Conservation (phyloP, 2,888 invertebrate species). For the Stenotaenia linearis region DNA sequence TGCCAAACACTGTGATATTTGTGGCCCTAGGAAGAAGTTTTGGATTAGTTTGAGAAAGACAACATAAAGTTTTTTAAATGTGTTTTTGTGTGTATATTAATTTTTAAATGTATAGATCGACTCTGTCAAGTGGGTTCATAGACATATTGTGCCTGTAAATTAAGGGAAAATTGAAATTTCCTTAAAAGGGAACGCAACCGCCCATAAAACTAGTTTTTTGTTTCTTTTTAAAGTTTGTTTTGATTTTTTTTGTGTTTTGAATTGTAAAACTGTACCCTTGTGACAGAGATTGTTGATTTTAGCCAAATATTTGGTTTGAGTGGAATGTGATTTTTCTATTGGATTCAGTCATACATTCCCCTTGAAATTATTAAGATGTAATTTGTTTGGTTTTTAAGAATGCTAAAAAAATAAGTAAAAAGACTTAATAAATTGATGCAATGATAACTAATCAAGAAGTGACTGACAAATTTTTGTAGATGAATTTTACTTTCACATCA, state of each 20-base stretch:
- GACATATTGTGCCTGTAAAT: constrained; percentile 3
- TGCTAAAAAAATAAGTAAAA: background rate
- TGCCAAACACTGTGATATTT: constrained; percentile 9
- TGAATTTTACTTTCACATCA: background rate
- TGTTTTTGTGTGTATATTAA: background rate
- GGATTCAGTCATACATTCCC: background rate
- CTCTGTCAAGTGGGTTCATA: background rate
- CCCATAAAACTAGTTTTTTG: background rate
- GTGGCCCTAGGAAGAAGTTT: background rate
- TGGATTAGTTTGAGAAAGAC: background rate
- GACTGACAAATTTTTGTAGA: constrained; percentile 9
- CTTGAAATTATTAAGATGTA: background rate
- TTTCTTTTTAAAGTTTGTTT: no score
- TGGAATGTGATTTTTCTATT: background rate
- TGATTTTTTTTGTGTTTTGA: no score
- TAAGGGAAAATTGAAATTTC: background rate
- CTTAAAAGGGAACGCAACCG: background rate
- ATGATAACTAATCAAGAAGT: background rate
- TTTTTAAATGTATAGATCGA: background rate
- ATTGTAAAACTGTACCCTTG: no score
- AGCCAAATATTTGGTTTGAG: background rate
- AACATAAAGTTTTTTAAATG: background rate
- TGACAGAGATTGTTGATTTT: background rate
- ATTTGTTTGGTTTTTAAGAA: background rate
- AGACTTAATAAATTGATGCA: background rate